These are phyloP conservation scores for Entomyzon cyanotis DNA, from an alignment of 2,113 vertebrate genomes.

Conservation along the genomic window DNA sequence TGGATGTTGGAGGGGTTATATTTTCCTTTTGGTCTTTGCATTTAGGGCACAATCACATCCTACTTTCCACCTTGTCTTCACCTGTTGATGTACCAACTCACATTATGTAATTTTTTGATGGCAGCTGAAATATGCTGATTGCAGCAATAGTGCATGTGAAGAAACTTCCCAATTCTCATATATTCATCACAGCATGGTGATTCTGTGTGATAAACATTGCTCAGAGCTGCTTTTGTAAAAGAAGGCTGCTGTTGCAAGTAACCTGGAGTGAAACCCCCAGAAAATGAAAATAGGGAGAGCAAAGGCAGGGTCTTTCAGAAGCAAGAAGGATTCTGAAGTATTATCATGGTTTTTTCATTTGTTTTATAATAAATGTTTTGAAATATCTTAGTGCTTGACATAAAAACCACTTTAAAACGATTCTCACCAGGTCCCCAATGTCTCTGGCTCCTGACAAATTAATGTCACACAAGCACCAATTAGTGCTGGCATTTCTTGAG, in stretches of 20 bases:
- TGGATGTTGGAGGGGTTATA: not conserved
- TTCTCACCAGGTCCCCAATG: not conserved
- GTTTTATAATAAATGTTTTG: not conserved
- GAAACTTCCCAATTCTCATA: not conserved
- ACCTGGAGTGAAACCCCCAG: not conserved
- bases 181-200: not conserved
- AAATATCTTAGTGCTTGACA: not conserved
- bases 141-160: not conserved
- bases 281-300: not conserved
- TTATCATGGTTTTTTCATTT: not conserved
- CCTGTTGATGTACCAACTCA: not conserved
- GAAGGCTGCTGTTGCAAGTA: not conserved
- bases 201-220: not conserved
- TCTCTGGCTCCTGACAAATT: not conserved
- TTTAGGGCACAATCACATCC: not conserved
- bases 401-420: not conserved
- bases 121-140: not conserved
- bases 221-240: not conserved
- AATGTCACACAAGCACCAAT: not conserved
- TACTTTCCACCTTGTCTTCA: not conserved
- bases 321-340: not conserved
- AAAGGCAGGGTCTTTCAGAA: not conserved
- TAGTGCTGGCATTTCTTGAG: not conserved
- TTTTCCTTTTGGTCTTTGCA: not conserved
- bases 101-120: not conserved